Conservation (phyloP, 2,888 invertebrate genomes). For the Hesperia comma region DNA sequence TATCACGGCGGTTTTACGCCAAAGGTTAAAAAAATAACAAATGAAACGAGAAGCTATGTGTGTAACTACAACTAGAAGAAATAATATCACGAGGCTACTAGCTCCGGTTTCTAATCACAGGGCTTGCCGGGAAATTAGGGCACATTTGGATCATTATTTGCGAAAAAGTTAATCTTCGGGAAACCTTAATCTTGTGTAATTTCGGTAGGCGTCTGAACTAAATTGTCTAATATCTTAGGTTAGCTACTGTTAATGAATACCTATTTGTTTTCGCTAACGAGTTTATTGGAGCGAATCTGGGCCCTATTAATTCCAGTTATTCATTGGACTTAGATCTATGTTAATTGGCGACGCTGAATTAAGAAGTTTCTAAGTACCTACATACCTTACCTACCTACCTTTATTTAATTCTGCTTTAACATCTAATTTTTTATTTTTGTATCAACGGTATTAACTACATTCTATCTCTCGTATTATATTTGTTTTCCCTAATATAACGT, state of each 20-base stretch:
- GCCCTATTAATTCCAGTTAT: too few relatives aligned
- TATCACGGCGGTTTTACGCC: too few relatives aligned
- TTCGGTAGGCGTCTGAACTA: neutral
- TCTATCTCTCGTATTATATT: too few relatives aligned
- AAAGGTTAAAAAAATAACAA: neutral
- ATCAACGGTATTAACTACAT: too few relatives aligned
- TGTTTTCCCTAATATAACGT: too few relatives aligned
- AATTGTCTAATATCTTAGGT: neutral
- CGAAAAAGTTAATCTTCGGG: slow-evolving; percentile 6
- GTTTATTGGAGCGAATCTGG: too few relatives aligned
- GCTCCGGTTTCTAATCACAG: neutral
- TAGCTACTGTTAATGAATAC: neutral
- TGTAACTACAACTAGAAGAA: neutral
- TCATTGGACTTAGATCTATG: too few relatives aligned
- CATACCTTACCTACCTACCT: too few relatives aligned
- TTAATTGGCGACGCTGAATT: too few relatives aligned
- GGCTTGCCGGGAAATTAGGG: neutral
- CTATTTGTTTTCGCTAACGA: neutral
- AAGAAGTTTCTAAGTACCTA: too few relatives aligned
- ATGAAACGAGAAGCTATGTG: neutral
- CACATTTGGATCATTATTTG: slow-evolving; percentile 3
- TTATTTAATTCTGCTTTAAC: too few relatives aligned
- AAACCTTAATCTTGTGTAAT: slow-evolving; percentile 2
- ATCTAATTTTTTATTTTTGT: too few relatives aligned
- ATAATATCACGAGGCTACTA: neutral